Conservation (phyloP, 2,797 vertebrate genomes). For the Graptemys geographica region DNA sequence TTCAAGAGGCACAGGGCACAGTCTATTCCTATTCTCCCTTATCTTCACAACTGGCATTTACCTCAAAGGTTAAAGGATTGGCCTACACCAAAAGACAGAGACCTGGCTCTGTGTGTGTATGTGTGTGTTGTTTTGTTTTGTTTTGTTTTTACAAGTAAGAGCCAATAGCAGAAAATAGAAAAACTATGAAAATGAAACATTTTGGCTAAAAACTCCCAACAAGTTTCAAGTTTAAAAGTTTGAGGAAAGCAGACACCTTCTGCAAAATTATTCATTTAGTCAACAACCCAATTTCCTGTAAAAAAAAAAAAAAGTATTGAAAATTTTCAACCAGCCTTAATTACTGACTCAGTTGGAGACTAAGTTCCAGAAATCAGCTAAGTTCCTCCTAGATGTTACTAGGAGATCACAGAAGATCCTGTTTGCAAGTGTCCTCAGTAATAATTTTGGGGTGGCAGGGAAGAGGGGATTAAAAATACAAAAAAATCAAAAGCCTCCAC, state of each 20-base stretch:
- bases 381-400: background rate
- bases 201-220: background rate
- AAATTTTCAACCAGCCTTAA: background rate
- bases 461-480: background rate
- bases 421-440: background rate
- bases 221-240: background rate
- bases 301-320: no score
- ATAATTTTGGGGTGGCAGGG: background rate
- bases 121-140: no score
- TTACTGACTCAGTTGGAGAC: background rate
- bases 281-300: background rate
- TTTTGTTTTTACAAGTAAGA: background rate
- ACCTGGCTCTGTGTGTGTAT: background rate
- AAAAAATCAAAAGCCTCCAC: background rate
- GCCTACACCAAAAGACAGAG: background rate
- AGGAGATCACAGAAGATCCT: background rate
- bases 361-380: background rate
- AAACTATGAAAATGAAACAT: background rate
- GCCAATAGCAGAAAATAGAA: background rate
- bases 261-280: background rate
- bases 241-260: background rate
- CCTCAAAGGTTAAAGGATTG: background rate
- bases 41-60: background rate
- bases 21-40: background rate
- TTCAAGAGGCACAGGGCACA: rapidly evolving